Base-by-base conservation (phyloP, 2,888 invertebrate species). In the Acleris laterana region DNA sequence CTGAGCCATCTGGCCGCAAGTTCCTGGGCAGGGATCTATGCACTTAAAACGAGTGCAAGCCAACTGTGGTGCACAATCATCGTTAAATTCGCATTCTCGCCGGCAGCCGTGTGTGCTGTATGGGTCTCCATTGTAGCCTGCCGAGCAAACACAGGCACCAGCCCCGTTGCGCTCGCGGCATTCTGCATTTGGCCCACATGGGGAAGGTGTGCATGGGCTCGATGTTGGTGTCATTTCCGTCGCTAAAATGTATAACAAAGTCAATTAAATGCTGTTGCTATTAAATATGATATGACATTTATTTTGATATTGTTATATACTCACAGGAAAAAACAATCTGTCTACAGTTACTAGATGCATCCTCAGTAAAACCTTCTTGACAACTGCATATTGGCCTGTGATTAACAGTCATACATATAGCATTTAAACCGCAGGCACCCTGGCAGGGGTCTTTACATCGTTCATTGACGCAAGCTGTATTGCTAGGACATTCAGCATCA, bases 41-140 rank as follows among this genome's bases (percentile, higher is more conserved):
- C 98, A 98, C 87, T 97, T 97, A 77, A 94, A 96, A 55, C 96
- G 94, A 38, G 96, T 95, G 79, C 98, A 98, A 19, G 97, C 95
- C 69, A 96, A 89, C 68, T 94, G 93, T 0, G 94, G 85, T n/a
- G 94, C 87, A 76, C 98, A 98, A 71, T 97, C 97, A 50, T 94
- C 94, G 79, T 96, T 97, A 60, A 86, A 90, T 87, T 97, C 97
- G 80, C 97, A 98, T 87, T 97, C 97, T 59, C 96, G 91, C 65
- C 94, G 94, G 77, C 96, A 96, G 63, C 94, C 96, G 63, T 92
- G 90, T 48, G 93, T 89, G 76, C 96, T 96, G 75, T 97, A 97
- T 1, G 98, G 96, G 87, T 97, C 96, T 42, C 97, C 97, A 75
- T 96, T 95, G 74, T 95, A 96, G 25, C 96, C 96, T 62, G 95